Percentiles rank a stretch among this genome's conserved stretches.
phyloP scores from a whole-genome alignment of 1,140 invertebrate species.

The Tetramorium simillimum region DNA sequence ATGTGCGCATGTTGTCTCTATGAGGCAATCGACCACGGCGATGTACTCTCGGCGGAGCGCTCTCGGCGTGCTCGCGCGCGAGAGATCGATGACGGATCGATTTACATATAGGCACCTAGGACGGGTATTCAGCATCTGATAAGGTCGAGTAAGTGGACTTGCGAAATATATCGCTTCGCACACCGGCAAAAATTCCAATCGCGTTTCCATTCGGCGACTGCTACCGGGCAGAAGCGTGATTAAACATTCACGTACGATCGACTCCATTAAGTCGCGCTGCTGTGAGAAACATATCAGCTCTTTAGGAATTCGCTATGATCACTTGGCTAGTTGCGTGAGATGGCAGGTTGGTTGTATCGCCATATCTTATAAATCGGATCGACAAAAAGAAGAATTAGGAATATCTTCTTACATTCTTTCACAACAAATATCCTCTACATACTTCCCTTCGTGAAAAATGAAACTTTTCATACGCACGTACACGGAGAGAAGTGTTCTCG shows the following conservation, averaged over 20 bases:
- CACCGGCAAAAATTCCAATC: constrained; percentile 21
- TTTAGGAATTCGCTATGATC: not conserved
- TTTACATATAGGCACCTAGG: constrained; percentile 57
- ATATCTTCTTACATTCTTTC: not conserved
- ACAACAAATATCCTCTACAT: not conserved
- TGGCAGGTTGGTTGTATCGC: not conserved
- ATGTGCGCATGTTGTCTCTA: constrained; percentile 57
- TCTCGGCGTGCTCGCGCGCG: constrained; percentile 8
- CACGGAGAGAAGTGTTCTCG: not conserved
- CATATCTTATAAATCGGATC: not conserved
- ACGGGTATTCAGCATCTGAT: constrained; percentile 52
- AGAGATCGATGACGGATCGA: constrained; percentile 69
- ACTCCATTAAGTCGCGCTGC: constrained; percentile 19
- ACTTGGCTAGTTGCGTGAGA: not conserved
- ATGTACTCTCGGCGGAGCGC: constrained; percentile 35
- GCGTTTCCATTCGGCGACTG: constrained; percentile 52
- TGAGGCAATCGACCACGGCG: constrained; percentile 13
- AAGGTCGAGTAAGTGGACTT: constrained; percentile 45
- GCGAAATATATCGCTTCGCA: constrained; percentile 49
- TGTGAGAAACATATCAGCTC: not conserved
- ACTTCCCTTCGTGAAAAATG: not conserved
- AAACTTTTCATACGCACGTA: not conserved
- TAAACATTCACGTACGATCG: constrained; percentile 63
- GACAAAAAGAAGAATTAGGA: not conserved
- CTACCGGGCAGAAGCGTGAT: constrained; percentile 41